Evolutionary conservation across 1,140 invertebrate species (phyloP), one percentile per base, ranked within the genome.

Genomic region (Thaumatotibia leucotreta): DNA sequence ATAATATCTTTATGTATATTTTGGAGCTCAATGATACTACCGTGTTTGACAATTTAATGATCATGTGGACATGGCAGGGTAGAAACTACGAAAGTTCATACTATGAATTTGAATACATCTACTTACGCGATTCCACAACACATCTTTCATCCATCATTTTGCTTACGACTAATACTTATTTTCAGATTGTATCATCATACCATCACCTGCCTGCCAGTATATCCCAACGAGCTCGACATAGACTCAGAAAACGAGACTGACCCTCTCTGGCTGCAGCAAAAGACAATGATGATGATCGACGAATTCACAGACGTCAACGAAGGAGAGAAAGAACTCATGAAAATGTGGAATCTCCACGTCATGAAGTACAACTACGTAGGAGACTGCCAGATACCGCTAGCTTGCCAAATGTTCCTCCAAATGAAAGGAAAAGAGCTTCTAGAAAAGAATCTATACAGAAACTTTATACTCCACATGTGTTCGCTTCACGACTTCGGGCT

Each of bases 231-330:
- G 89, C 94, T 99, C 84, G 97, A 98, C 80, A 93, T 96, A 14
- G 98, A 99, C 91, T 98, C 97, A 0, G 98, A 99, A 84, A 97
- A 96, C 64, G 98, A 99, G 90, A 97, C 96, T 33, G 97, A 98
- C 91, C 97, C 98, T 0, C 93, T 97, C 71, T 99, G 98, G 98
- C 91, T 99, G 32, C 95, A 96, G 80, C 96, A 96, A 65, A 99
- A 99, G 88, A 99, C 98, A 0, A 96, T 95, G 91, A 96, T 98
- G 95, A 98, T 99, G 97, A 98, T 99, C 61, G 98, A 99, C 83
- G 98, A 99, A 79, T 99, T 99, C 82, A 98, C 97, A 0, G 98
- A 99, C 91, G 98, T 99, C 0, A 99, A 99, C 88, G 98, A 99
- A 87, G 98, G 98, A 1, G 98, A 99, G 88, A 99, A 99, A 84